Evolutionary conservation across 1,140 invertebrate species (phyloP).

Genomic region (Hylyphantes graminicola): DNA sequence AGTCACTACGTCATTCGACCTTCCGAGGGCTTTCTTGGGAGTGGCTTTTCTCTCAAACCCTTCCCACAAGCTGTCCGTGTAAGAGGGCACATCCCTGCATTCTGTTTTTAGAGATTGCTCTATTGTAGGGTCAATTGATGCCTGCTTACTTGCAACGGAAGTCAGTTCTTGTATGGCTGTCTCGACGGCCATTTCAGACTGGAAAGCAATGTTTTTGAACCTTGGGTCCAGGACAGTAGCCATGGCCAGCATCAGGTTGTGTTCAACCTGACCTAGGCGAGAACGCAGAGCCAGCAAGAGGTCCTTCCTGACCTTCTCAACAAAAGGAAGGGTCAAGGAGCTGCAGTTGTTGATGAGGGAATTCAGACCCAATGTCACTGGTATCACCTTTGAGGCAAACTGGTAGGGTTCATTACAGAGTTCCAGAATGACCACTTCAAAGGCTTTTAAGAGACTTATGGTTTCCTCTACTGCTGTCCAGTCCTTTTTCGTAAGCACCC

Average conservation of each 20-base stretch:
- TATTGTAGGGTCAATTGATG: background rate
- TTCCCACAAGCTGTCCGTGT: slow-evolving; percentile 54
- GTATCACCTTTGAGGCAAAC: slow-evolving; percentile 51
- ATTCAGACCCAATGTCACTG: slow-evolving; percentile 36
- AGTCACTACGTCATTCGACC: slow-evolving; percentile 41
- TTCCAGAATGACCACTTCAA: slow-evolving; percentile 53
- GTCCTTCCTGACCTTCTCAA: slow-evolving; percentile 51
- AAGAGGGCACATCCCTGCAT: slow-evolving; percentile 22
- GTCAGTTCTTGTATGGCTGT: slow-evolving; percentile 47
- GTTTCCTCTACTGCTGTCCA: slow-evolving; percentile 57
- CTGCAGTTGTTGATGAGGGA: slow-evolving; percentile 51
- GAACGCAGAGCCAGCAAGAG: slow-evolving; percentile 17
- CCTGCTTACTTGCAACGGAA: slow-evolving; percentile 32
- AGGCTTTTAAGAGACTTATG: slow-evolving; percentile 47
- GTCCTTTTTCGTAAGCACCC: slow-evolving; percentile 33
- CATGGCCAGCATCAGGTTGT: slow-evolving; percentile 53
- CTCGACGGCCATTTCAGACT: slow-evolving; percentile 50
- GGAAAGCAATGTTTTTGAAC: slow-evolving; percentile 57
- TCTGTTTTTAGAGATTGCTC: slow-evolving; percentile 8
- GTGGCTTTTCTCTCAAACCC: slow-evolving; percentile 55
- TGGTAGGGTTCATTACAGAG: slow-evolving; percentile 49
- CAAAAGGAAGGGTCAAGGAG: slow-evolving; percentile 6
- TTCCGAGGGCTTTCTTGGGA: slow-evolving; percentile 36
- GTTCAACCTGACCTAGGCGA: slow-evolving; percentile 38
- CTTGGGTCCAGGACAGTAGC: slow-evolving; percentile 50